phyloP scores from a whole-genome alignment of 2,113 vertebrate species.

The Sinocyclocheilus anshuiensis region DNA sequence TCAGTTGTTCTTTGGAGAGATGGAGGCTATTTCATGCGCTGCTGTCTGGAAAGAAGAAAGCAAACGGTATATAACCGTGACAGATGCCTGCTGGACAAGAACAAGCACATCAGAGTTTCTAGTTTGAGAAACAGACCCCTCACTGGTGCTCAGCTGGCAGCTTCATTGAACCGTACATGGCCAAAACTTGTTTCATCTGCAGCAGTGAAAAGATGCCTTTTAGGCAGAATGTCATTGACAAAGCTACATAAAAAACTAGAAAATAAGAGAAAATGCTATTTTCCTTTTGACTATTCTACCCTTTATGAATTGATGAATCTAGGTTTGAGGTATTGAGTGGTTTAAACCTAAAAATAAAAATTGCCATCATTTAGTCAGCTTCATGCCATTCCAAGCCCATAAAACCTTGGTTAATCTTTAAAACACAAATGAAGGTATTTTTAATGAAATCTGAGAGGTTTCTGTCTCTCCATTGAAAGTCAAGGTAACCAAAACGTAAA shows the following conservation, averaged over 20 bases:
- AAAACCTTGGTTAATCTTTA: neutral
- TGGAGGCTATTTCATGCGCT: neutral
- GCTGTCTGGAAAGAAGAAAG: slow-evolving; percentile 5
- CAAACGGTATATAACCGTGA: neutral
- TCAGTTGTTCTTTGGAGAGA: neutral
- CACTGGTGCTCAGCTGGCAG: neutral
- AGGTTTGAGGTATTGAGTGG: neutral
- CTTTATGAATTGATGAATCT: neutral
- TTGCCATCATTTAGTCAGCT: neutral
- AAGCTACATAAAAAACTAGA: neutral
- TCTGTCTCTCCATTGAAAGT: neutral
- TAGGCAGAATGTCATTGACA: neutral
- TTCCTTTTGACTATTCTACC: neutral
- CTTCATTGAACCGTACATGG: slow-evolving; percentile 13
- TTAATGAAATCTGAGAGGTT: neutral
- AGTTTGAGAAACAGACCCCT: neutral
- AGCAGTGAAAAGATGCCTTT: neutral
- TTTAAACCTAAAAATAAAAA: neutral
- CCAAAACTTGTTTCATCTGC: neutral
- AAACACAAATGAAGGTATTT: neutral
- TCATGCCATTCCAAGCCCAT: neutral
- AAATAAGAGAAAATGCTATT: neutral
- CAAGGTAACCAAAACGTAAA: neutral
- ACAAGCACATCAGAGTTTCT: neutral
- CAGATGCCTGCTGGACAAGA: slow-evolving; percentile 12